Conservation (phyloP, 37 sponge, comb jelly and placozoan species). For the Diacarnus erythraeanus region DNA sequence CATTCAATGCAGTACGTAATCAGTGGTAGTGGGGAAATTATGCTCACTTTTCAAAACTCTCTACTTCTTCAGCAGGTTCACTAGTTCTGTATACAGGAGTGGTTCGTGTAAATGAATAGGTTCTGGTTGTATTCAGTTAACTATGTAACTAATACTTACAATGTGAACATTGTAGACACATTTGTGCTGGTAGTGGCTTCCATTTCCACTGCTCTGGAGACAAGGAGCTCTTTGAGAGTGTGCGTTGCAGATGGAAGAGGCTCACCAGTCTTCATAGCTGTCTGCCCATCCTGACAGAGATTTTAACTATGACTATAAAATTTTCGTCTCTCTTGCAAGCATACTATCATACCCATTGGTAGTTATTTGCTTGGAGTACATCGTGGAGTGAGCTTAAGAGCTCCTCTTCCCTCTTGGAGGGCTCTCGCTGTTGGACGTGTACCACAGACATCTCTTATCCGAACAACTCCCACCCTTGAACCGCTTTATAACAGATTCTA, state of each 20-base stretch:
- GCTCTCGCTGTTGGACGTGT: background rate
- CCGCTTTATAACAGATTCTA: too few species aligned
- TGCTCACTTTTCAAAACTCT: constrained; percentile 41
- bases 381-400: background rate
- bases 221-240: constrained; percentile 52
- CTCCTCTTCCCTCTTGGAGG: background rate
- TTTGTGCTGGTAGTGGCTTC: constrained; percentile 46
- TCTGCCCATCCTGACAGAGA: background rate
- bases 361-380: constrained; percentile 19
- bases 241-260: constrained; percentile 14
- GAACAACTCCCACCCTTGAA: background rate
- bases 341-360: constrained; percentile 16
- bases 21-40: background rate
- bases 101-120: background rate
- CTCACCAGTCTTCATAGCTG: background rate
- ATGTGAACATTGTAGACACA: constrained; percentile 47
- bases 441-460: background rate
- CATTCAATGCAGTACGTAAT: too few species aligned
- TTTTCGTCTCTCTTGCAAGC: background rate
- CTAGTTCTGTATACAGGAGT: constrained; percentile 2
- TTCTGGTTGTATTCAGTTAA: background rate
- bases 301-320: background rate
- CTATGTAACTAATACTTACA: constrained; percentile 16
- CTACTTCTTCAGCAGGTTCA: constrained; percentile 9
- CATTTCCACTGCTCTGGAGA: constrained; percentile 52